Conservation (phyloP, 2,797 vertebrate species). For the Australoheros facetus region DNA sequence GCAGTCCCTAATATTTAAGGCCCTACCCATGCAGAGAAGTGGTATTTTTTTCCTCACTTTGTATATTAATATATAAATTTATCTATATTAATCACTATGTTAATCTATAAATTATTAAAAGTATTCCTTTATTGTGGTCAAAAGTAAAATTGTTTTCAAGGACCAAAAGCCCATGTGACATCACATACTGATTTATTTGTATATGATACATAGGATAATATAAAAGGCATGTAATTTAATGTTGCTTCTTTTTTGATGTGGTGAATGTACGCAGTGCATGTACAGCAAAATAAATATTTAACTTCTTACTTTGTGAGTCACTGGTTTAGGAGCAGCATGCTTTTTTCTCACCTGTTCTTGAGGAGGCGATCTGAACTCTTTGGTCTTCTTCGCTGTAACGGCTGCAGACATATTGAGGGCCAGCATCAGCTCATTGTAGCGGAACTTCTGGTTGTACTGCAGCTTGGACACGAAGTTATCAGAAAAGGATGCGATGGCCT, state of each 20-base stretch:
- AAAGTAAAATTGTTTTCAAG: no score
- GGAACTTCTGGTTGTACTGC: slow-evolving; percentile 97
- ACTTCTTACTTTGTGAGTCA: neutral
- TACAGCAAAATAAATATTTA: neutral
- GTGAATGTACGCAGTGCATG: no score
- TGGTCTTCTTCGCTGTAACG: slow-evolving; percentile 95
- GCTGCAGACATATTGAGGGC: slow-evolving; percentile 99
- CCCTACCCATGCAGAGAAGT: neutral
- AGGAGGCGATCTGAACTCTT: slow-evolving; percentile 97
- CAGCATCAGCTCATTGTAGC: slow-evolving; percentile 98
- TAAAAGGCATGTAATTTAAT: neutral
- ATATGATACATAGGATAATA: neutral
- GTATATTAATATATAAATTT: no score
- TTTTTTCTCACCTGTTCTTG: slow-evolving; percentile 90
- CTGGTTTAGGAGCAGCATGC: neutral
- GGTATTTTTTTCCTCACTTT: neutral
- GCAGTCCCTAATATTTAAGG: neutral
- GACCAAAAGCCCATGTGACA: no score
- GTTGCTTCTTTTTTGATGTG: neutral
- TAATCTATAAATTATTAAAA: no score
- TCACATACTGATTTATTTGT: neutral
- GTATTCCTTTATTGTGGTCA: no score
- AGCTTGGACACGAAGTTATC: slow-evolving; percentile 95
- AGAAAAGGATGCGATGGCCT: slow-evolving; percentile 96
- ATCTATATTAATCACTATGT: no score